Percentiles rank a stretch among this genome's conserved stretches.
These are phyloP conservation scores for Cariama cristata DNA, from an alignment of 2,113 vertebrate genomes.

Conservation along the genomic window DNA sequence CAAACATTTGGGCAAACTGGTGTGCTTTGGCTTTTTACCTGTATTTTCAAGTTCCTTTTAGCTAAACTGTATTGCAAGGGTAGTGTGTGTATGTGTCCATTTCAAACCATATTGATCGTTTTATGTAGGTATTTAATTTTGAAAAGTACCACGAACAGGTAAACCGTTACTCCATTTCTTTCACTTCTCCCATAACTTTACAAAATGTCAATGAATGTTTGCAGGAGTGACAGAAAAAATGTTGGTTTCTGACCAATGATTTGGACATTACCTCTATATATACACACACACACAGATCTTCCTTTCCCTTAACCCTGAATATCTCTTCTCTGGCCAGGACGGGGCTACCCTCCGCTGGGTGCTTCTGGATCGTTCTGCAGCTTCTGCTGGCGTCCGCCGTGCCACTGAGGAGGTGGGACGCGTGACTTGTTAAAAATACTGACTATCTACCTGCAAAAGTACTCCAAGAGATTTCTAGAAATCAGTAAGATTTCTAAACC, in stretches of 20 bases:
- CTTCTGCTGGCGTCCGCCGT: not conserved
- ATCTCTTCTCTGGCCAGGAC: not conserved
- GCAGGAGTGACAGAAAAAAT: not conserved
- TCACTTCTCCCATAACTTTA: not conserved
- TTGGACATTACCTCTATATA: rapidly evolving
- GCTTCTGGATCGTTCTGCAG: too few species aligned
- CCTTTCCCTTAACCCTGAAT: not conserved
- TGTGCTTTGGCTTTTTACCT: not conserved
- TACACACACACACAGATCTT: not conserved
- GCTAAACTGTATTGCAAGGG: not conserved
- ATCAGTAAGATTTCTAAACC: not conserved
- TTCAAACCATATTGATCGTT: rapidly evolving
- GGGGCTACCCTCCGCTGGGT: not conserved
- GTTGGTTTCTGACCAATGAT: not conserved
- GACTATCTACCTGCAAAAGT: not conserved
- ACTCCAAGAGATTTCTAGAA: not conserved
- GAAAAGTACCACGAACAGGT: not conserved
- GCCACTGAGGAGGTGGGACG: rapidly evolving
- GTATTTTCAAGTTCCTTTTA: not conserved
- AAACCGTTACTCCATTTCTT: not conserved
- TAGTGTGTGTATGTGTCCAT: rapidly evolving
- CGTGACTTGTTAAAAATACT: not conserved
- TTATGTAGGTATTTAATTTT: not conserved
- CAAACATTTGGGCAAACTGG: not conserved
- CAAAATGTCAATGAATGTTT: not conserved